phyloP scores from a whole-genome alignment of 1,140 invertebrate species.

The Anoplophora glabripennis region DNA sequence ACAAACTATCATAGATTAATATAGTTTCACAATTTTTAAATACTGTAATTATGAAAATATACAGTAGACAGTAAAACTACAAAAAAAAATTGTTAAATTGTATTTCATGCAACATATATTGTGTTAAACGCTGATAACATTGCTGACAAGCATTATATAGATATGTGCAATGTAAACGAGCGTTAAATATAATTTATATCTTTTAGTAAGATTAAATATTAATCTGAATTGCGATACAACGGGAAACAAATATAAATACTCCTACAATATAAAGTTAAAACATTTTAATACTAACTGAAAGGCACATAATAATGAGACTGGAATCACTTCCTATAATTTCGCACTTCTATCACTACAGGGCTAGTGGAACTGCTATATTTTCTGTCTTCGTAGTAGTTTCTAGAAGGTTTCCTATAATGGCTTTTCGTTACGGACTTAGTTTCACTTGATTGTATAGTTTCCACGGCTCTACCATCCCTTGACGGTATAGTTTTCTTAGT shows the following conservation, averaged over 20 bases:
- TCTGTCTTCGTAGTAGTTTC: constrained; percentile 53
- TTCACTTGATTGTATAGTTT: constrained; percentile 67
- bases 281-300: neutral
- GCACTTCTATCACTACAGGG: constrained; percentile 53
- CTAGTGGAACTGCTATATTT: constrained; percentile 42
- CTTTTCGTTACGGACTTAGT: constrained; percentile 66
- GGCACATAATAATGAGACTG: constrained; percentile 10
- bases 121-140: too few species aligned
- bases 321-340: constrained; percentile 44
- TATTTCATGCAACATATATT: too few species aligned
- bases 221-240: too few species aligned
- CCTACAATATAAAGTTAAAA: constrained; percentile 4
- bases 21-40: too few species aligned
- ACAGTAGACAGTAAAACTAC: too few species aligned
- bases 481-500: constrained; percentile 64
- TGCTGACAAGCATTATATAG: too few species aligned
- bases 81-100: too few species aligned
- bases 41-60: too few species aligned
- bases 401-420: constrained; percentile 51
- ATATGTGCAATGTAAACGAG: too few species aligned
- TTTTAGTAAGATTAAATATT: too few species aligned
- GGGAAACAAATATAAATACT: neutral
- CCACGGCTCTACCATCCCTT: constrained; percentile 56
- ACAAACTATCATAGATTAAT: too few species aligned
- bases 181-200: too few species aligned